Conservation (phyloP, 2,797 vertebrate genomes). For the Prionace glauca region DNA sequence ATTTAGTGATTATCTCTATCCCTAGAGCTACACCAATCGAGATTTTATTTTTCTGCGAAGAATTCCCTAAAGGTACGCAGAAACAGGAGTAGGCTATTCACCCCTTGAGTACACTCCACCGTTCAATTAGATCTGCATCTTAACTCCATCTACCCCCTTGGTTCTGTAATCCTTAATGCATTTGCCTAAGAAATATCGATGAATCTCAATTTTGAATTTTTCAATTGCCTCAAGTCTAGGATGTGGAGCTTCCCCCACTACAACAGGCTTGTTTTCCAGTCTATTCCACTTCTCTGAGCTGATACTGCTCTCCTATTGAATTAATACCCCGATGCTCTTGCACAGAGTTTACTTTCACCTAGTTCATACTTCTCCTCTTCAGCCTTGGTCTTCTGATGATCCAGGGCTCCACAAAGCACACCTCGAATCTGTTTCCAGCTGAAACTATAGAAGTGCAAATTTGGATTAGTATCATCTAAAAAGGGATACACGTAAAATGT, state of each 20-base stretch:
- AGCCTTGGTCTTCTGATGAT: neutral
- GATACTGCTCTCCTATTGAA: neutral
- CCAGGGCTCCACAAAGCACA: neutral
- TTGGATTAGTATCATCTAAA: too few species aligned
- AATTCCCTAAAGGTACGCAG: neutral
- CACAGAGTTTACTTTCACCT: neutral
- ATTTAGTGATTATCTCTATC: neutral
- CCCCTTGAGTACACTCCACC: neutral
- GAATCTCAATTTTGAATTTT: neutral
- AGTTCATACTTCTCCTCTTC: neutral
- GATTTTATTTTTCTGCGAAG: neutral
- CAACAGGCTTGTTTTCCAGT: neutral
- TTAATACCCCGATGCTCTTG: neutral
- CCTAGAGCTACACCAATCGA: neutral
- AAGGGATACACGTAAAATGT: too few species aligned
- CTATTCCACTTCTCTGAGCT: neutral
- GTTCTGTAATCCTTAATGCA: neutral
- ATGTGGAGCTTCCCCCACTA: too few species aligned
- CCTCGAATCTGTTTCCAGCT: too few species aligned
- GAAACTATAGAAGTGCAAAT: too few species aligned
- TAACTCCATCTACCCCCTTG: neutral
- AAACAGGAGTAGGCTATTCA: neutral
- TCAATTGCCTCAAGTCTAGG: neutral
- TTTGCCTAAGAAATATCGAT: neutral
- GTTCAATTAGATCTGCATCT: neutral